These are phyloP conservation scores for Hiodon alosoides DNA, from an alignment of 2,113 vertebrate genomes.

Conservation along the genomic window DNA sequence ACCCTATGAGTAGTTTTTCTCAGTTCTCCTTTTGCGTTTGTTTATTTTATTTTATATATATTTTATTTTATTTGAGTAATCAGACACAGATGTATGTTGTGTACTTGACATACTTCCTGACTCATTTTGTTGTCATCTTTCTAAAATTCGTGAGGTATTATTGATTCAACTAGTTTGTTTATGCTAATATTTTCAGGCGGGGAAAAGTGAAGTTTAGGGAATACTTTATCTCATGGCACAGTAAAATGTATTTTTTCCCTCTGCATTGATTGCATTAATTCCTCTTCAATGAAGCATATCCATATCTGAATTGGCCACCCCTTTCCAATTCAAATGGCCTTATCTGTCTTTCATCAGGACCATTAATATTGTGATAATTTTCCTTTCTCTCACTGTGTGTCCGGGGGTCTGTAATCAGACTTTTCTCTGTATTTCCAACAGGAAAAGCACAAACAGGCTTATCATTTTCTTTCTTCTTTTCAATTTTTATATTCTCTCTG, in stretches of 20 bases:
- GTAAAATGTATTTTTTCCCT: neutral
- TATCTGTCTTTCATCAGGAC: conserved; percentile 51
- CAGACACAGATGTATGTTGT: too few species aligned
- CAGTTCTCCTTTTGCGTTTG: neutral
- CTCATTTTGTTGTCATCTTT: too few species aligned
- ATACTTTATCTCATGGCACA: conserved; percentile 26
- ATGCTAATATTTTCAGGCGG: conserved; percentile 16
- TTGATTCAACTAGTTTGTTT: conserved; percentile 18
- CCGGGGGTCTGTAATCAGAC: neutral
- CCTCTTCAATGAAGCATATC: conserved; percentile 37
- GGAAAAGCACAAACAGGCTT: neutral
- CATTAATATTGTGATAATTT: conserved; percentile 55
- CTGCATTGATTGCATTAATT: conserved; percentile 36
- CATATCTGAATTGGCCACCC: conserved; percentile 33
- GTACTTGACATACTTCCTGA: too few species aligned
- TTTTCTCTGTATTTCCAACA: neutral
- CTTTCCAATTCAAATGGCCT: conserved; percentile 41
- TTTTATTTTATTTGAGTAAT: neutral
- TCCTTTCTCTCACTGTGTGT: conserved; percentile 45
- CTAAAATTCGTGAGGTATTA: conserved; percentile 1
- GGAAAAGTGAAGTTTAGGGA: conserved; percentile 30
- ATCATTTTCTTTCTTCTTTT: conserved; percentile 1
- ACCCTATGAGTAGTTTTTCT: too few species aligned
- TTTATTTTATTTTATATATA: neutral
- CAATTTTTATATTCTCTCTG: neutral